Conservation (phyloP, 2,113 vertebrate genomes). For the Brachypodius melanocephalos region DNA sequence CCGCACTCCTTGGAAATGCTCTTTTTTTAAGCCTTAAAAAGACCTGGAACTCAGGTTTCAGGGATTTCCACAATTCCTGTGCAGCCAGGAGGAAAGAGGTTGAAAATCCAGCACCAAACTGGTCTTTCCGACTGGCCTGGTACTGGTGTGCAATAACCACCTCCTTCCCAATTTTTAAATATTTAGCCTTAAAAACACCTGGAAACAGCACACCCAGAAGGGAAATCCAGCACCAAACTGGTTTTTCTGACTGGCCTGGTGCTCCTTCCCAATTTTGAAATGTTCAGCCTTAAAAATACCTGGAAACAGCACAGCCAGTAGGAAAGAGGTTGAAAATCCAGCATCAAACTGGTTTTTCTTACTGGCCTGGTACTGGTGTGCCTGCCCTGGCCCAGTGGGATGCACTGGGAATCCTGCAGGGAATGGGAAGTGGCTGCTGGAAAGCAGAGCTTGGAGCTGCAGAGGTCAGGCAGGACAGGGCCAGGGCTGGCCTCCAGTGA, state of each 20-base stretch:
- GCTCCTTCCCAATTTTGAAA: too few relatives aligned
- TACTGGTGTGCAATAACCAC: background rate
- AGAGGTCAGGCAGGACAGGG: constrained; percentile 73
- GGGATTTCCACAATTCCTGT: too few relatives aligned
- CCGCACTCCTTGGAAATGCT: too few relatives aligned
- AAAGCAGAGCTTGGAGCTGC: background rate
- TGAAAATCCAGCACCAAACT: background rate
- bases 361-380: too few relatives aligned
- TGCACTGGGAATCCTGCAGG: background rate
- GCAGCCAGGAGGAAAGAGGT: background rate
- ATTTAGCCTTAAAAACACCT: background rate
- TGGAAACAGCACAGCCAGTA: too few relatives aligned
- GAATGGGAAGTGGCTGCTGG: background rate
- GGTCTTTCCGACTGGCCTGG: background rate
- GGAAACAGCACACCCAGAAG: background rate
- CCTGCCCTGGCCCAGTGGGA: background rate
- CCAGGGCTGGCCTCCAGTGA: constrained; percentile 65
- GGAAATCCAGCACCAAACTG: too few relatives aligned
- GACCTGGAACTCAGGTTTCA: background rate
- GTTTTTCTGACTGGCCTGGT: too few relatives aligned
- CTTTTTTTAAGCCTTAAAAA: background rate
- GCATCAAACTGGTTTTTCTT: too few relatives aligned
- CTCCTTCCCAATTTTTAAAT: background rate
- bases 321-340: too few relatives aligned
- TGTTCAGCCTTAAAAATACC: too few relatives aligned